Evolutionary conservation across 64 coral and sea anemone genomes (phyloP).

Genomic region (Dendrophyllia cribrosa): DNA sequence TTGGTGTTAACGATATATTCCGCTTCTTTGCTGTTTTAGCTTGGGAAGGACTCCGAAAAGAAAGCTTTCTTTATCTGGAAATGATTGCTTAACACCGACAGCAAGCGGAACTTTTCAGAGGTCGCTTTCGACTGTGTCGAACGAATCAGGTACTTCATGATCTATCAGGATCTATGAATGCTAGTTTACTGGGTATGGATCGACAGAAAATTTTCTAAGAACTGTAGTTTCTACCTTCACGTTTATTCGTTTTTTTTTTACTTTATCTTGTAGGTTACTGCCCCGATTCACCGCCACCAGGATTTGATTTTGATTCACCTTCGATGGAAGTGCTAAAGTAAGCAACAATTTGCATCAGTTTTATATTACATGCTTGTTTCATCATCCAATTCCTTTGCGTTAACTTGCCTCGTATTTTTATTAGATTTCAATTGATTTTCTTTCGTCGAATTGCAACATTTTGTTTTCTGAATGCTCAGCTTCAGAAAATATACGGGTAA

Average conservation of each 20-base stretch:
- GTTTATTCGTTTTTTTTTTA: background rate
- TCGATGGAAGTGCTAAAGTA: conserved; percentile 87
- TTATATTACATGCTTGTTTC: too few relatives aligned
- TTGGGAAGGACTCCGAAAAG: conserved; percentile 91
- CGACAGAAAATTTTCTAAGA: background rate
- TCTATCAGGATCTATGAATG: background rate
- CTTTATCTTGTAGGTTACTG: conserved; percentile 69
- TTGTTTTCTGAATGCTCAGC: background rate
- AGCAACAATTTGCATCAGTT: background rate
- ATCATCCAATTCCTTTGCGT: background rate
- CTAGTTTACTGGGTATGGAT: background rate
- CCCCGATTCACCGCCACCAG: conserved; percentile 67
- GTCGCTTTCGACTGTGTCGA: conserved; percentile 74
- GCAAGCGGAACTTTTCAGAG: conserved; percentile 69
- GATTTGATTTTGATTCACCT: conserved; percentile 76
- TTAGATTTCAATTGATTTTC: background rate
- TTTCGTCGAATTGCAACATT: background rate
- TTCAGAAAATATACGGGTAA: too few relatives aligned
- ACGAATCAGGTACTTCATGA: conserved; percentile 80
- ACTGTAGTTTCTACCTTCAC: background rate
- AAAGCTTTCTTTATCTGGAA: conserved; percentile 84
- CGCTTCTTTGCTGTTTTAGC: conserved; percentile 52
- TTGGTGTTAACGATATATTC: background rate
- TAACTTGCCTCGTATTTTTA: background rate
- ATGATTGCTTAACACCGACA: conserved; percentile 56